Conservation (phyloP, 2,797 vertebrate genomes). For the Mormyrus proboscirostris region DNA sequence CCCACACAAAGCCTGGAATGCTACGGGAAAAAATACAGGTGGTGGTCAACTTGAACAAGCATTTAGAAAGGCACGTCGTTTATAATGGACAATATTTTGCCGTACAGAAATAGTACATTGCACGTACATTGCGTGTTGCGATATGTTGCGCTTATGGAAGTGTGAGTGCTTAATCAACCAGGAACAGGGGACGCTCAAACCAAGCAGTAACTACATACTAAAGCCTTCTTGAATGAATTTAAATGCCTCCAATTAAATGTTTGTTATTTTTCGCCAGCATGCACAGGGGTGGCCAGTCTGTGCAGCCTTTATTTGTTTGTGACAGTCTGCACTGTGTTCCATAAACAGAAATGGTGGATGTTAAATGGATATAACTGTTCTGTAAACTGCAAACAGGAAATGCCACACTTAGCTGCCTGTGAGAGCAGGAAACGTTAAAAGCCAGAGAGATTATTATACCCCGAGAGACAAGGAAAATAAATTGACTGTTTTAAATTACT, state of each 20-base stretch:
- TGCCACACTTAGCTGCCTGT: slow-evolving; percentile 50
- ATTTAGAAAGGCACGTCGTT: not conserved
- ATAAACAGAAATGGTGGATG: not conserved
- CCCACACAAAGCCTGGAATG: not conserved
- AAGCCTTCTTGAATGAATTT: not conserved
- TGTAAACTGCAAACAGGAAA: slow-evolving; percentile 47
- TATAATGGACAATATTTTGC: not conserved
- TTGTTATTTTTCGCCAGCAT: not conserved
- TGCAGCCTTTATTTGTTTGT: not conserved
- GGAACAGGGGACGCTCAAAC: not conserved
- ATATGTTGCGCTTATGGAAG: not conserved
- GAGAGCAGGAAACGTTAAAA: slow-evolving; percentile 59
- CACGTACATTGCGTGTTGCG: not conserved
- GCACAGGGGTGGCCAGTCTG: not conserved
- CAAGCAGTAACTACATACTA: not conserved
- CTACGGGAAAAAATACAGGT: not conserved
- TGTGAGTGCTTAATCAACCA: not conserved
- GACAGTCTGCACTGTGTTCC: not conserved
- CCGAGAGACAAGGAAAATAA: slow-evolving; percentile 42
- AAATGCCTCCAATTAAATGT: not conserved
- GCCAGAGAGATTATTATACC: slow-evolving; percentile 48
- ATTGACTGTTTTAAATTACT: slow-evolving; percentile 48
- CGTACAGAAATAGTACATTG: not conserved
- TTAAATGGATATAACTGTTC: slow-evolving; percentile 10
- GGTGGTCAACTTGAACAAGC: not conserved